These are phyloP conservation scores for Turritopsis rubra DNA, from an alignment of 30 jellyfish, hydroid and myxozoan genomes.

Conservation along the genomic window DNA sequence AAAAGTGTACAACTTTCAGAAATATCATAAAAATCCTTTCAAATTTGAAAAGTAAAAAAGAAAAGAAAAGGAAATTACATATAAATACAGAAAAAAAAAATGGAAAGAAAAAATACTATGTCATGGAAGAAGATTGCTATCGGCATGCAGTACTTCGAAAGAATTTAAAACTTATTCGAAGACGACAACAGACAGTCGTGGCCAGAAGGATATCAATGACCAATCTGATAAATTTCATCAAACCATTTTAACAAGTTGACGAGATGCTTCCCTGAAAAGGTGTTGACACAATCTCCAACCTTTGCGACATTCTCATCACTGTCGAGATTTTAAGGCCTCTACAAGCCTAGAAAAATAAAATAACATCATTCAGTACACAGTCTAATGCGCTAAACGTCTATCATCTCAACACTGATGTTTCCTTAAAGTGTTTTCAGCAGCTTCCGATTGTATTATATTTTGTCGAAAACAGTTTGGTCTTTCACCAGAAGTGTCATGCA, in stretches of 20 bases:
- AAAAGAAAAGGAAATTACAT: not conserved
- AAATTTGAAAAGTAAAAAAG: too few species aligned
- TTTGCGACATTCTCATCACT: slow-evolving; percentile 16
- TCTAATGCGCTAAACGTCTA: too few species aligned
- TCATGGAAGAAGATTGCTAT: not conserved
- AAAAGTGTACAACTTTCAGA: not conserved
- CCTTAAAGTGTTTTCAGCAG: too few species aligned
- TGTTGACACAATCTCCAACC: not conserved
- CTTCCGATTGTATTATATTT: too few species aligned
- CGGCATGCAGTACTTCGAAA: not conserved
- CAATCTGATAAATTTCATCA: not conserved
- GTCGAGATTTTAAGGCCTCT: slow-evolving; percentile 78
- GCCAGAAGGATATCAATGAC: not conserved
- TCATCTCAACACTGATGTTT: too few species aligned
- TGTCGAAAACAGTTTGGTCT: too few species aligned
- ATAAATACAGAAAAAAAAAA: not conserved
- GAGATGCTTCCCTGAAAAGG: not conserved
- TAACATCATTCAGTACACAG: too few species aligned
- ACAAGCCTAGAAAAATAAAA: slow-evolving; percentile 59
- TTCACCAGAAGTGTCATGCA: too few species aligned
- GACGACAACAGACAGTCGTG: not conserved
- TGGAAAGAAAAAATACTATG: not conserved
- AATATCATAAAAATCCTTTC: not conserved
- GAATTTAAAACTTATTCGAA: not conserved
- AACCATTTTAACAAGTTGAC: too few species aligned